Evolutionary conservation across 2,797 vertebrate species (phyloP).

Genomic region (Holocentrus rufus): DNA sequence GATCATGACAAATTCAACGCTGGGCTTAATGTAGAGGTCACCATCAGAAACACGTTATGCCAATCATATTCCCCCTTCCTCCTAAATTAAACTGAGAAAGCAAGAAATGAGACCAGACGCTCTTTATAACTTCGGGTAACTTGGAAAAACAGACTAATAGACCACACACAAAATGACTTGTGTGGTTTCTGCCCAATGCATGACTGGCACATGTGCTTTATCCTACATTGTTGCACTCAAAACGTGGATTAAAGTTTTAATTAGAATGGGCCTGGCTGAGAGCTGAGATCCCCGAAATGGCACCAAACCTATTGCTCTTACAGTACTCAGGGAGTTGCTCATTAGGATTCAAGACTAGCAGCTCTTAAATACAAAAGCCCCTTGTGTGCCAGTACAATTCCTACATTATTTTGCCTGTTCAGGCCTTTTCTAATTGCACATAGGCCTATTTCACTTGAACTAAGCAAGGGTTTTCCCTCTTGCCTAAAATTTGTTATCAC

Average conservation of each 20-base stretch:
- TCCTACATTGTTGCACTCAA: conserved; percentile 9
- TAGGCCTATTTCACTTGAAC: conserved; percentile 41
- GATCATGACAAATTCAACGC: background rate
- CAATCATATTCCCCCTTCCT: background rate
- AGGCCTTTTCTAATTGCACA: conserved; percentile 46
- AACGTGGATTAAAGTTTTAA: conserved; percentile 8
- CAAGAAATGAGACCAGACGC: background rate
- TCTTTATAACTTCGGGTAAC: background rate
- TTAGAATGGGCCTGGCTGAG: conserved; percentile 10
- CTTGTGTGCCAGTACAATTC: conserved; percentile 42
- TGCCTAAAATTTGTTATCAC: conserved; percentile 47
- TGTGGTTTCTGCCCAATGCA: background rate
- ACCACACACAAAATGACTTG: background rate
- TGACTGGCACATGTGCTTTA: background rate
- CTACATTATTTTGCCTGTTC: conserved; percentile 51
- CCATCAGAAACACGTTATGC: background rate
- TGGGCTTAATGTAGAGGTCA: background rate
- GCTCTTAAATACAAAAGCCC: conserved; percentile 48
- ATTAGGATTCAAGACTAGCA: conserved; percentile 43
- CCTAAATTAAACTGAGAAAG: background rate
- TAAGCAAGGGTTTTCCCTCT: conserved; percentile 37
- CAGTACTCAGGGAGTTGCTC: conserved; percentile 23
- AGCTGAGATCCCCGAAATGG: conserved; percentile 17
- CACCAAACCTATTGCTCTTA: conserved; percentile 17
- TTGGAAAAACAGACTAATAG: background rate